A percentile compares a stretch with the other conserved stretches of the same genome.
These are phyloP conservation scores for Habrosyne pyritoides DNA, from an alignment of 2,888 invertebrate species.

Conservation along the genomic window DNA sequence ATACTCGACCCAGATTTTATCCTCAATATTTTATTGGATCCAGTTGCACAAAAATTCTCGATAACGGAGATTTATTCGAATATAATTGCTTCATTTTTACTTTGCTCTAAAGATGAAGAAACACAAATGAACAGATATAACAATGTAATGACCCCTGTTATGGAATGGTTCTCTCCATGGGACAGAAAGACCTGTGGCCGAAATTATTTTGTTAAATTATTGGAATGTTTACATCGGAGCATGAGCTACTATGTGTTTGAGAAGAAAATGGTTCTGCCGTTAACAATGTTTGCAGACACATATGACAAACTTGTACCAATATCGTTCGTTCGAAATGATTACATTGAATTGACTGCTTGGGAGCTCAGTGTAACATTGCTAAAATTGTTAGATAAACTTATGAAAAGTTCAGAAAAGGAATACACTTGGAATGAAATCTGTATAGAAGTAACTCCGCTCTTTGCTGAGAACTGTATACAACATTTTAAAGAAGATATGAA, in stretches of 20 bases:
- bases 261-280: slow-evolving; percentile 39
- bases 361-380: slow-evolving; percentile 33
- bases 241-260: slow-evolving; percentile 19
- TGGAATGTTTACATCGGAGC: slow-evolving; percentile 13
- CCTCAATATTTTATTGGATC: slow-evolving; percentile 43
- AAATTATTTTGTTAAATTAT: slow-evolving; percentile 4
- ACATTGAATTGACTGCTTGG: slow-evolving; percentile 38
- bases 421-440: slow-evolving; percentile 30
- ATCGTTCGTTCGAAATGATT: slow-evolving; percentile 31
- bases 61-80: slow-evolving; percentile 18
- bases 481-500: slow-evolving; percentile 53
- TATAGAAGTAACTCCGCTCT: slow-evolving; percentile 33
- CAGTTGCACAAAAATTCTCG: slow-evolving; percentile 40
- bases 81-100: slow-evolving; percentile 40
- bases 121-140: slow-evolving; percentile 50
- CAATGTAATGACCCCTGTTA: slow-evolving; percentile 44
- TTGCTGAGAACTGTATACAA: slow-evolving; percentile 47
- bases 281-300: slow-evolving; percentile 40
- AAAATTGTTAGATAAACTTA: slow-evolving; percentile 25
- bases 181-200: slow-evolving; percentile 24
- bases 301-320: slow-evolving; percentile 33
- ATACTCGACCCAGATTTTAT: slow-evolving; percentile 48
- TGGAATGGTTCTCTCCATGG: slow-evolving; percentile 36
- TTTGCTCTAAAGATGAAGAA: slow-evolving; percentile 45
- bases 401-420: slow-evolving; percentile 23